Percentiles rank a stretch among this genome's conserved stretches.
phyloP scores from a whole-genome alignment of 1,140 invertebrate species.

The Heliconius eleuchia region DNA sequence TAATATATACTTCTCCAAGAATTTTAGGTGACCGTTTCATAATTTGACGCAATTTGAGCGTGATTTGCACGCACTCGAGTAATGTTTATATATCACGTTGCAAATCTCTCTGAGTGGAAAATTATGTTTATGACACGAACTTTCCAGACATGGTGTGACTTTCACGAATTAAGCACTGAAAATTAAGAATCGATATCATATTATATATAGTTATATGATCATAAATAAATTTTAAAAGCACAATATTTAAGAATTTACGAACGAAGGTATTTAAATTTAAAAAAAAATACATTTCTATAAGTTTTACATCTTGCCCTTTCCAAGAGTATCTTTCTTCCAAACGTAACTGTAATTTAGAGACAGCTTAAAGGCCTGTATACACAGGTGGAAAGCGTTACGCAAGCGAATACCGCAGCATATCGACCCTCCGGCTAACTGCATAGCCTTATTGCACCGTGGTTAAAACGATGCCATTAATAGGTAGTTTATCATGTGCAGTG shows the following conservation, averaged over 20 bases:
- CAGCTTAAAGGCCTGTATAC: conserved; percentile 50
- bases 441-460: conserved; percentile 44
- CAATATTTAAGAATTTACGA: too few relatives aligned
- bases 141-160: neutral
- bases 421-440: conserved; percentile 59
- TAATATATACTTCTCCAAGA: too few relatives aligned
- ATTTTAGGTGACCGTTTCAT: too few relatives aligned
- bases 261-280: neutral
- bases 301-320: neutral
- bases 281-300: neutral
- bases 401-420: conserved; percentile 58
- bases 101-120: neutral
- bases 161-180: too few relatives aligned
- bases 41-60: too few relatives aligned
- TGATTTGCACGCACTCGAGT: too few relatives aligned
- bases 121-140: neutral
- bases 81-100: too few relatives aligned
- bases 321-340: neutral
- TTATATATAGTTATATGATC: too few relatives aligned
- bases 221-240: too few relatives aligned
- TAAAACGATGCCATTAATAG: conserved; percentile 2
- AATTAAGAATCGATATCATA: too few relatives aligned
- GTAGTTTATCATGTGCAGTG: neutral
- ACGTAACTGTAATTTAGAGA: conserved; percentile 44
- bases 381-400: conserved; percentile 59